Conservation (phyloP, 2,113 vertebrate genomes). For the Oryzias celebensis region DNA sequence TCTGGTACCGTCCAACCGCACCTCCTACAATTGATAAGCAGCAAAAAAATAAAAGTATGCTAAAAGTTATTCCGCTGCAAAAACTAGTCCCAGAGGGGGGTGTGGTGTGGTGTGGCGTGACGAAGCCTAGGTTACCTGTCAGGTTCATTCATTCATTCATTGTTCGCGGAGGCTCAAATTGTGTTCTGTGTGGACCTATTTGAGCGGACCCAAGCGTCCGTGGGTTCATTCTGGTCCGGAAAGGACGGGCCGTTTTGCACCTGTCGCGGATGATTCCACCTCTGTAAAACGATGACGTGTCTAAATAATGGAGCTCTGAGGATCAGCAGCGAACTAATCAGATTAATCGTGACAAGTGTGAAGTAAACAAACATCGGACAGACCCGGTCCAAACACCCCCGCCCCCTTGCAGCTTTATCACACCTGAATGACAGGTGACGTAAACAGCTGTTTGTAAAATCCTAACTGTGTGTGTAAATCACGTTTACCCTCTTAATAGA, state of each 20-base stretch:
- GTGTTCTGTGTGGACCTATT: background rate
- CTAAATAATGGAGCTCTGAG: conserved; percentile 22
- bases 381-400: too few species aligned
- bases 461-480: too few species aligned
- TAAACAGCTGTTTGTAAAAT: too few species aligned
- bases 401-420: too few species aligned
- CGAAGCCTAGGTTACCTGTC: conserved; percentile 2
- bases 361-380: background rate
- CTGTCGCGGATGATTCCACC: too few species aligned
- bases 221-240: too few species aligned
- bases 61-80: background rate
- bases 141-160: conserved; percentile 54
- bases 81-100: background rate
- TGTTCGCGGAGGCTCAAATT: background rate
- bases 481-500: too few species aligned
- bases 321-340: conserved; percentile 34
- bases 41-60: accelerated
- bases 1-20: background rate
- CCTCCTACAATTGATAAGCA: background rate
- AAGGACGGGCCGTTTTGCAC: too few species aligned
- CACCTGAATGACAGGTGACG: too few species aligned
- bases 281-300: conserved; percentile 51
- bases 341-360: conserved; percentile 34
- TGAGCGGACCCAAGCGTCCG: background rate
- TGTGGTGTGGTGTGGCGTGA: background rate